Evolutionary conservation across 2,797 vertebrate species (phyloP).

Genomic region (Euphonia xanthogaster): DNA sequence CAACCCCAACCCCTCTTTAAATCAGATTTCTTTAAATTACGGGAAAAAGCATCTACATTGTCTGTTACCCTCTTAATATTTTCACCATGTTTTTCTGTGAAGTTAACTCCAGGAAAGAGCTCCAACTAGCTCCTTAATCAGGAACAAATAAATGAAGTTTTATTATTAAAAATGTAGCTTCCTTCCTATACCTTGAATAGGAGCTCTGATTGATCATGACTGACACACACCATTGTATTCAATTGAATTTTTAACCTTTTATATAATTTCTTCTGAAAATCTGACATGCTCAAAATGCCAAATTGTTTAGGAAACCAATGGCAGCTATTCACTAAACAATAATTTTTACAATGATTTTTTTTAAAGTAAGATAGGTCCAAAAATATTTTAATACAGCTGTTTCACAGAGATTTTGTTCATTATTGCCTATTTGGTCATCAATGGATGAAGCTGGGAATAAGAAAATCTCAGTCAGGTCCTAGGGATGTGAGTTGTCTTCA

Average conservation of each 20-base stretch:
- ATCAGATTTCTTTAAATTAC: not conserved
- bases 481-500: not conserved
- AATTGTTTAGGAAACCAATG: not conserved
- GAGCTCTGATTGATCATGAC: not conserved
- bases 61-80: not conserved
- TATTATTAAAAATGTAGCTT: not conserved
- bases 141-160: not conserved
- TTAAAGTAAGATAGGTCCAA: not conserved
- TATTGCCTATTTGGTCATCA: not conserved
- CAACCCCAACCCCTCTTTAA: not conserved
- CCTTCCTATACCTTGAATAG: not conserved
- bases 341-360: not conserved
- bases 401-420: not conserved
- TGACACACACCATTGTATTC: not conserved
- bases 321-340: not conserved
- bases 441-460: not conserved
- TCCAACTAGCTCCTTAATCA: not conserved
- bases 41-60: not conserved
- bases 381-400: not conserved
- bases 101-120: not conserved
- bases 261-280: not conserved
- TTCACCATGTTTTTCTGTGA: not conserved
- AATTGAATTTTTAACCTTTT: not conserved
- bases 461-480: not conserved
- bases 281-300: not conserved